Evolutionary conservation across 1,140 invertebrate species (phyloP), one percentile per base, ranked within the genome.

Genomic region (Neodiprion lecontei): DNA sequence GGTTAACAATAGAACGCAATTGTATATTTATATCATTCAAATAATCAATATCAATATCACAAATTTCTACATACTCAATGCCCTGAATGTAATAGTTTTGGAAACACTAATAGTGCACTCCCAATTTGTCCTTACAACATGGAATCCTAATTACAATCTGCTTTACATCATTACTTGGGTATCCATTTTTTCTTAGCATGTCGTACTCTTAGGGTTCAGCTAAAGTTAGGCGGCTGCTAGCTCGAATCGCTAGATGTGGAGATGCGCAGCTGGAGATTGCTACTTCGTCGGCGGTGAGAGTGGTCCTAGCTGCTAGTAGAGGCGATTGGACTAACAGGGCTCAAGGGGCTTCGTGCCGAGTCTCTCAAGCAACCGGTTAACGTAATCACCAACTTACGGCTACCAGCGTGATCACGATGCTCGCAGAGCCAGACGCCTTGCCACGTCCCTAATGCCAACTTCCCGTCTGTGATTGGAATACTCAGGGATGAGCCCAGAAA

Each of bases 391-490:
- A 97, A 88, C 90, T 97, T 98, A 76, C 97, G 91, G 82, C 95
- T 97, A 76, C 97, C 97, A 80, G 96, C 97, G 84, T 96, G 94
- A 89, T 99, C 96, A 81, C 97, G 92, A 89, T 99, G 97, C 90
- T 99, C 97, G 90, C 97, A 98, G 75, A 99, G 91, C 97, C 97
- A 99, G 76, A 99, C 94, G 72, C 97, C 97, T 90, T 99, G 97
- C 97, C 97, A 99, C 79, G 96, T 97, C 72, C 97, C 97, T 77
- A 99, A 89, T 82, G 97, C 97, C 78, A 99, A 90, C 87, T 97
- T 96, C 72, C 97, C 97, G 84, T 98, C 96, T 75, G 96, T 97
- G 83, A 99, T 97, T 78, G 97, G 97, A 83, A 99, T 96, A 83
- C 96, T 98, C 80, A 99, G 89, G 78, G 96, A 97, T 73, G 97